A percentile compares a stretch with the other conserved stretches of the same genome.
Evolutionary conservation across 2,888 invertebrate species (phyloP).

Genomic region (Palloptera scutellata): DNA sequence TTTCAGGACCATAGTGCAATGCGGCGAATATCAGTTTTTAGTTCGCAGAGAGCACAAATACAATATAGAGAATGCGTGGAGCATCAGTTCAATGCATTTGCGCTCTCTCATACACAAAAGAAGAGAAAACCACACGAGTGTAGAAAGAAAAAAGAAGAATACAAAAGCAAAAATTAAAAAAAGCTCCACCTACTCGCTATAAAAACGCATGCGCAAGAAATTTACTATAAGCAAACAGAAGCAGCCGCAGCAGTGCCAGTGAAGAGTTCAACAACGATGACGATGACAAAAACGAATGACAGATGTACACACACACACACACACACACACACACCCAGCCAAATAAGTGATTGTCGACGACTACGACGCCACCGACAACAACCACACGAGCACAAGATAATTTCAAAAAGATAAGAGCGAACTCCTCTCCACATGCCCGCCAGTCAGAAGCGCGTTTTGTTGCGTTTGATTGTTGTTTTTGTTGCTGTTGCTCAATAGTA

Average conservation of each 20-base stretch:
- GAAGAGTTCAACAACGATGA: constrained; percentile 12
- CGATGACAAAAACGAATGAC: constrained; percentile 60
- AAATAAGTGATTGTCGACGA: constrained; percentile 38
- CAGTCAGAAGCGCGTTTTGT: constrained; percentile 50
- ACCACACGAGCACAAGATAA: constrained; percentile 51
- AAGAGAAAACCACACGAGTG: no score
- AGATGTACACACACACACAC: constrained; percentile 46
- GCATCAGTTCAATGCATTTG: no score
- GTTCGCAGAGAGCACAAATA: neutral
- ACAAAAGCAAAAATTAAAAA: constrained; percentile 21
- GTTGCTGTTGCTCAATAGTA: neutral
- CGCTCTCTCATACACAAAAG: no score
- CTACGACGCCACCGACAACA: constrained; percentile 32
- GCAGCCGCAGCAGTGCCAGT: constrained; percentile 29
- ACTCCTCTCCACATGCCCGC: constrained; percentile 52
- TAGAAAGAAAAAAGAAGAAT: no score
- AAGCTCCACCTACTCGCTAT: constrained; percentile 51
- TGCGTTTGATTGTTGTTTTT: neutral
- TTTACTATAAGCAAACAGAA: constrained; percentile 15
- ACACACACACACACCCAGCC: constrained; percentile 41
- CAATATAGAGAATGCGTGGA: neutral
- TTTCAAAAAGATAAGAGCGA: constrained; percentile 60
- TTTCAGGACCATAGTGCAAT: no score
- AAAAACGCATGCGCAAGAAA: constrained; percentile 45
- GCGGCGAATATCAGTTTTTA: no score